These are phyloP conservation scores for Manduca sexta DNA, from an alignment of 1,140 invertebrate genomes.

Conservation along the genomic window DNA sequence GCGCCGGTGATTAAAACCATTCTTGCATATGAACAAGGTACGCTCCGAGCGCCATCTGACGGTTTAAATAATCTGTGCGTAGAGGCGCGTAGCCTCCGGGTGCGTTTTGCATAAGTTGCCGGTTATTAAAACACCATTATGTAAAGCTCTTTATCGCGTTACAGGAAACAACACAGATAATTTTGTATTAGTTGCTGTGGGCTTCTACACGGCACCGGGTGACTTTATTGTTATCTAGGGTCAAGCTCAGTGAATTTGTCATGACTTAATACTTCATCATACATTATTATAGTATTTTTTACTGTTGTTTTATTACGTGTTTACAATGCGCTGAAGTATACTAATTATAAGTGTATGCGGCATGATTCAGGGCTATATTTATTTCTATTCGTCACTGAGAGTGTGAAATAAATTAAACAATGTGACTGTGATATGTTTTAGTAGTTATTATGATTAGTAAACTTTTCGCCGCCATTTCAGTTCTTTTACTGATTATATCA, in stretches of 20 bases:
- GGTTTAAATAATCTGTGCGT: constrained; percentile 1
- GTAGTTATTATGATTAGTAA: neutral
- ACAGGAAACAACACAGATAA: constrained; percentile 41
- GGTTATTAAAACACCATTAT: constrained; percentile 36
- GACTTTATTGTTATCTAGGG: constrained; percentile 51
- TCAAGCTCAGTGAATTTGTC: constrained; percentile 33
- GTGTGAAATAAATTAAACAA: no score
- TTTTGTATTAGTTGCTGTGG: constrained; percentile 12
- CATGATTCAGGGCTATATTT: no score
- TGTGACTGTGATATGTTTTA: no score
- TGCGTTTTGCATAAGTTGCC: constrained; percentile 8
- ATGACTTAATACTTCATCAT: constrained; percentile 35
- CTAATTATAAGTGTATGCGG: no score
- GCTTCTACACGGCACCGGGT: neutral
- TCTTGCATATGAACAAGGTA: no score
- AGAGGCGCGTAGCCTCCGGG: neutral
- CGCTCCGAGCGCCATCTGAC: neutral
- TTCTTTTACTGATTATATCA: no score
- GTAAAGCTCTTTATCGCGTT: constrained; percentile 38
- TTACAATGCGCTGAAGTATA: no score
- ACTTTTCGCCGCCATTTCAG: no score
- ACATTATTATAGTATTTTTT: constrained; percentile 19
- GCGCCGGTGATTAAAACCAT: no score
- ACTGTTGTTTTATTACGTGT: constrained; percentile 7
- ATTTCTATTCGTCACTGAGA: no score